These are phyloP conservation scores for Pentamera pediparva DNA, from an alignment of 53 echinoderm and acorn worm species.

Conservation along the genomic window DNA sequence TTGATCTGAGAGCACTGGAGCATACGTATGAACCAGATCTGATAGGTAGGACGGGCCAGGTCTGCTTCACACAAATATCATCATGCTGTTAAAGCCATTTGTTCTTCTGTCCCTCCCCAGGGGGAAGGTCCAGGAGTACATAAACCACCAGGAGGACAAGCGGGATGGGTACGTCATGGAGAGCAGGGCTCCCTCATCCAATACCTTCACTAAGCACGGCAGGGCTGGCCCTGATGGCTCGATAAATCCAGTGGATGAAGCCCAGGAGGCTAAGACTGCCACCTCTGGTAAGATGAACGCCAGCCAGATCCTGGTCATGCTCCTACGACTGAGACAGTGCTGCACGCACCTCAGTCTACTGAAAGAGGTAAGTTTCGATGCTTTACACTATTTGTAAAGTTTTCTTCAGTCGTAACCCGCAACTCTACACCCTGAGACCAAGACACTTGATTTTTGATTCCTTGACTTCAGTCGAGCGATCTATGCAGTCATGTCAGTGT, in stretches of 20 bases:
- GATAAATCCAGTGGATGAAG: conserved; percentile 11
- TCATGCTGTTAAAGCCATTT: background rate
- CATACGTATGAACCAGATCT: background rate
- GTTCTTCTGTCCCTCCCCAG: conserved; percentile 6
- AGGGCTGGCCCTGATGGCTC: background rate
- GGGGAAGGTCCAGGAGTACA: conserved; percentile 78
- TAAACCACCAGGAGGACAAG: conserved; percentile 78
- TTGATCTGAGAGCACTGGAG: too few species aligned
- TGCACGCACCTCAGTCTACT: conserved; percentile 86
- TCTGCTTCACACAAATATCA: background rate
- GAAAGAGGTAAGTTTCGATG: conserved; percentile 58
- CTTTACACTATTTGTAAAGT: too few species aligned
- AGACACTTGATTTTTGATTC: too few species aligned
- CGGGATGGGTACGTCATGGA: conserved; percentile 32
- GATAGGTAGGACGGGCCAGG: background rate
- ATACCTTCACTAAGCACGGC: background rate
- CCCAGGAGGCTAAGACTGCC: conserved; percentile 18
- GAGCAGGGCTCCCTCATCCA: background rate
- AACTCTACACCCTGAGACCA: too few species aligned
- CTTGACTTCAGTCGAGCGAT: too few species aligned
- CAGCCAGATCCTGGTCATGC: conserved; percentile 64
- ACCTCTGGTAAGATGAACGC: conserved; percentile 53
- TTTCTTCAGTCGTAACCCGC: too few species aligned
- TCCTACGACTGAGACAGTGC: conserved; percentile 87
- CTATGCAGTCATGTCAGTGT: background rate